These are phyloP conservation scores for Sarcophilus harrisii DNA, from an alignment of 2,797 vertebrate genomes.

Conservation along the genomic window DNA sequence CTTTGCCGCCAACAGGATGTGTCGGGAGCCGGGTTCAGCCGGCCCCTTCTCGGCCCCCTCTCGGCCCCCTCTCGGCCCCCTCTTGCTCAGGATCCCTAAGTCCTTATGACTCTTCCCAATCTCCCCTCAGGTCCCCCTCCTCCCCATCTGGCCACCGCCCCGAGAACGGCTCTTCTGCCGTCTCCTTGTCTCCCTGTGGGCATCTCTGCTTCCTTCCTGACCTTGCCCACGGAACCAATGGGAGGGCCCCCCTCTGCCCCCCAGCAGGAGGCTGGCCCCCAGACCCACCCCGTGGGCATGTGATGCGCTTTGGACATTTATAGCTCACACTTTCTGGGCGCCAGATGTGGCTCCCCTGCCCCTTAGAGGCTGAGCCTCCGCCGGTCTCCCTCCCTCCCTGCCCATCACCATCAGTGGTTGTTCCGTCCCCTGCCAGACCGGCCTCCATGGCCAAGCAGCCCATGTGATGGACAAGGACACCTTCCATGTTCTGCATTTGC, in stretches of 20 bases:
- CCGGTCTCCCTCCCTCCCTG: not conserved
- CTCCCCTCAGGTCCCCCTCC: not conserved
- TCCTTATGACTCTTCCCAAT: not conserved
- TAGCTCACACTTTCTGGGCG: not conserved
- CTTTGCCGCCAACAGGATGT: not conserved
- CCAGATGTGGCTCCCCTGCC: not conserved
- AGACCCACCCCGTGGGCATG: not conserved
- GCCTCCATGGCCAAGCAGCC: not conserved
- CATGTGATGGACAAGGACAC: not conserved
- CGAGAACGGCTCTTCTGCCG: not conserved
- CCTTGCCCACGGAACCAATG: not conserved
- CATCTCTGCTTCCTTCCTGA: not conserved
- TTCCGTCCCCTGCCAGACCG: not conserved
- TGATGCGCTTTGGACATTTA: not conserved
- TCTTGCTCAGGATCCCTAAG: not conserved
- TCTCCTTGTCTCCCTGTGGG: not conserved
- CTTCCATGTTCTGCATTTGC: not conserved
- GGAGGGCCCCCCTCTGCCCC: not conserved
- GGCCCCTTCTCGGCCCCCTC: not conserved
- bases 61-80: not conserved
- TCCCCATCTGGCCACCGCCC: not conserved
- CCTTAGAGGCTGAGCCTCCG: not conserved
- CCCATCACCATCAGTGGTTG: not conserved
- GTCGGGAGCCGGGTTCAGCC: not conserved
- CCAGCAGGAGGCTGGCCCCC: not conserved